These are phyloP conservation scores for Laothoe populi DNA, from an alignment of 2,888 invertebrate genomes.

Conservation along the genomic window DNA sequence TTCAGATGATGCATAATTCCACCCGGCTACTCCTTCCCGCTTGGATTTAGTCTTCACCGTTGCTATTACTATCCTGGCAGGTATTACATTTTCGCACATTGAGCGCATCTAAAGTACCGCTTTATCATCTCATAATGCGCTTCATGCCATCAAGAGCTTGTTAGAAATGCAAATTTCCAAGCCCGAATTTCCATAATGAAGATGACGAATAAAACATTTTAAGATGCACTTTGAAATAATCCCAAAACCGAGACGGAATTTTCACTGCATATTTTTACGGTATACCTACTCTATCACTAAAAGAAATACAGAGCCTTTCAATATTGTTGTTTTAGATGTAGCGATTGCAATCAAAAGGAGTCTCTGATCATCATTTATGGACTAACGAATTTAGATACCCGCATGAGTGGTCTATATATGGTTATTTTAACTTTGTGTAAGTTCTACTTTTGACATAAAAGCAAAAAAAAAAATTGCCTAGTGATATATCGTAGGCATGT, in stretches of 20 bases:
- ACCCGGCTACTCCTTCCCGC: not conserved
- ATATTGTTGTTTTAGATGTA: too few relatives aligned
- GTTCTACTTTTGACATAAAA: too few relatives aligned
- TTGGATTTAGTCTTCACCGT: not conserved
- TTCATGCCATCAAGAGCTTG: not conserved
- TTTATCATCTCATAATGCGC: conserved; percentile 4
- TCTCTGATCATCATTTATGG: too few relatives aligned
- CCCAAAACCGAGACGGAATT: not conserved
- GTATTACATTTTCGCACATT: conserved; percentile 1
- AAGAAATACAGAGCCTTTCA: too few relatives aligned
- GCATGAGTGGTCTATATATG: too few relatives aligned
- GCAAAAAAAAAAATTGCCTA: too few relatives aligned
- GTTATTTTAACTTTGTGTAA: too few relatives aligned
- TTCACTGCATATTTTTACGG: not conserved
- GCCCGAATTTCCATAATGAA: conserved; percentile 3
- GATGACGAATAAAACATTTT: not conserved
- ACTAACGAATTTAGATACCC: too few relatives aligned
- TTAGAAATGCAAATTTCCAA: not conserved
- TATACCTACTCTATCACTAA: not conserved
- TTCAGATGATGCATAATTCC: not conserved
- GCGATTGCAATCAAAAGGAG: too few relatives aligned
- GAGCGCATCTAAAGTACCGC: conserved; percentile 1
- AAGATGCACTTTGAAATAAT: not conserved
- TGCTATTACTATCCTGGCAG: not conserved
- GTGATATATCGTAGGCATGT: not conserved